These are phyloP conservation scores for Drosophila mercatorum DNA, from an alignment of 2,888 invertebrate species.

Conservation along the genomic window DNA sequence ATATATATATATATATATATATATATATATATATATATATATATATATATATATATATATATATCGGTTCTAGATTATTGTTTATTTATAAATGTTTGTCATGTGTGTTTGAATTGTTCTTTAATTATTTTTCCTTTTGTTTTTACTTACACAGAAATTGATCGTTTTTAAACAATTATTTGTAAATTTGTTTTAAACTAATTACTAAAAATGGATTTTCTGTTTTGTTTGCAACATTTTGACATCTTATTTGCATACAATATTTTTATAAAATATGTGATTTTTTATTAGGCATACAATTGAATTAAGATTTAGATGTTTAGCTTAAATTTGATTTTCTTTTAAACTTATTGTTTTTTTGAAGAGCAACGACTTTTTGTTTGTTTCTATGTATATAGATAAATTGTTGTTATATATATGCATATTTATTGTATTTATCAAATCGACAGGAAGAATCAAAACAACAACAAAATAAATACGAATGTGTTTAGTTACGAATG, in stretches of 20 bases:
- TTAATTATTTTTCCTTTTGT: constrained; percentile 23
- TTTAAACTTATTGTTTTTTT: constrained; percentile 32
- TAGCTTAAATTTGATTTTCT: constrained; percentile 70
- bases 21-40: too few species aligned
- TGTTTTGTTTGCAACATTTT: constrained; percentile 77
- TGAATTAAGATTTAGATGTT: constrained; percentile 58
- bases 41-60: constrained; percentile 3
- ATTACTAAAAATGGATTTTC: constrained; percentile 77
- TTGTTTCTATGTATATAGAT: constrained; percentile 39
- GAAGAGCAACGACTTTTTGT: constrained; percentile 57
- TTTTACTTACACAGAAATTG: constrained; percentile 68
- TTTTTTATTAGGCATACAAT: constrained; percentile 73
- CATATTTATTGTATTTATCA: constrained; percentile 47
- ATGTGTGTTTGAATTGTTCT: constrained; percentile 43
- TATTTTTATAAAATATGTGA: constrained; percentile 80
- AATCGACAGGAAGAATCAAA: constrained; percentile 47
- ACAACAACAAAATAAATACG: constrained; percentile 70
- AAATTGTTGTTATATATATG: constrained; percentile 48
- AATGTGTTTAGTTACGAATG: constrained; percentile 77
- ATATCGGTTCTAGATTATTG: constrained; percentile 25
- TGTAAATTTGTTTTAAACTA: constrained; percentile 80
- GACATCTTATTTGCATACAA: constrained; percentile 78
- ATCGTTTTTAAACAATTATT: constrained; percentile 74
- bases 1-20: too few species aligned
- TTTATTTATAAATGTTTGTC: constrained; percentile 56